Conservation (phyloP, 1,140 invertebrate genomes). For the Bombus pascuorum region DNA sequence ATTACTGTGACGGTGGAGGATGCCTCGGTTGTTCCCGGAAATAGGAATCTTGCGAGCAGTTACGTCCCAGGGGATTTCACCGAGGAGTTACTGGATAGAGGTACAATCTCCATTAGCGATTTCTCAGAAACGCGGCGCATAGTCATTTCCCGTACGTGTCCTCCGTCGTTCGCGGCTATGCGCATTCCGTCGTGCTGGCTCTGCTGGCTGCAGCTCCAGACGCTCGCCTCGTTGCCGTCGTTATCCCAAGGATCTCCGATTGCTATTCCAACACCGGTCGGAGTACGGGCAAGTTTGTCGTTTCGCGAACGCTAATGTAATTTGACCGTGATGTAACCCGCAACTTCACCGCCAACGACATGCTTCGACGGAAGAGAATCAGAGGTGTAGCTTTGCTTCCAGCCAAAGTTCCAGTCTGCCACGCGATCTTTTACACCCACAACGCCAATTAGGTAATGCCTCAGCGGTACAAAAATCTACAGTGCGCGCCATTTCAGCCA, state of each 20-base stretch:
- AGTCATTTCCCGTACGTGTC: constrained; percentile 63
- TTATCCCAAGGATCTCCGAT: constrained; percentile 62
- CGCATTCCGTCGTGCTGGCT: constrained; percentile 27
- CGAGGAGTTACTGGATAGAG: constrained; percentile 60
- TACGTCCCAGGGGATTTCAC: constrained; percentile 57
- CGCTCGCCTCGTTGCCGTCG: constrained; percentile 47
- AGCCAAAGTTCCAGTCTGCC: neutral
- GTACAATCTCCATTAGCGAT: constrained; percentile 70
- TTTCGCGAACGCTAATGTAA: constrained; percentile 60
- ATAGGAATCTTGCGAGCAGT: constrained; percentile 62
- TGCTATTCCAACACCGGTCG: constrained; percentile 24
- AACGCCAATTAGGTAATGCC: constrained; percentile 62
- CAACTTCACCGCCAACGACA: constrained; percentile 6
- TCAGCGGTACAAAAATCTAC: constrained; percentile 48
- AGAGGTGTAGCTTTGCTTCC: neutral
- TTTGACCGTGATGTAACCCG: constrained; percentile 36
- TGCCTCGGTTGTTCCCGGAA: constrained; percentile 20
- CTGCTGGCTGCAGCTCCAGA: neutral
- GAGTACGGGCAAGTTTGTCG: constrained; percentile 42
- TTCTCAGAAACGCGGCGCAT: constrained; percentile 62
- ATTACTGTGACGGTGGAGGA: constrained; percentile 38
- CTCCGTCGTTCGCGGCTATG: constrained; percentile 31
- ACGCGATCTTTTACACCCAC: constrained; percentile 36
- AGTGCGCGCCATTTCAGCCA: neutral
- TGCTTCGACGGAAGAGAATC: constrained; percentile 9